Percentiles rank a stretch among this genome's conserved stretches.
Conservation (phyloP, 2,888 invertebrate genomes). For the Scaptomyza caliginosa region DNA sequence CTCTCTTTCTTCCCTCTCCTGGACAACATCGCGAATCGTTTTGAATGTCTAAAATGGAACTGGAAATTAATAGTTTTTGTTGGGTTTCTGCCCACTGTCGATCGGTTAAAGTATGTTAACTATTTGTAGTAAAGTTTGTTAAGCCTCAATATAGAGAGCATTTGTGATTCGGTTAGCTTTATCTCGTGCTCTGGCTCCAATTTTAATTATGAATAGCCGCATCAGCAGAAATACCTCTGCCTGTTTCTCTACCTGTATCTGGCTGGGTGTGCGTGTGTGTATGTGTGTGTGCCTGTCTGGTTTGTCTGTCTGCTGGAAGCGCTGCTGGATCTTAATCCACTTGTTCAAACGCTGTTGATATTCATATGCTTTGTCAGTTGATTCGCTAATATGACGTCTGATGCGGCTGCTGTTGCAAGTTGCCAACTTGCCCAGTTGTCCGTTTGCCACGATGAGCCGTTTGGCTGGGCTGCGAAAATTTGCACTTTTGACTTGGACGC, state of each 20-base stretch:
- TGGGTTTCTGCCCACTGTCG: slow-evolving; percentile 13
- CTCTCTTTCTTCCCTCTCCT: neutral
- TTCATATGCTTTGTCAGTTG: slow-evolving; percentile 80
- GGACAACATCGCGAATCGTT: slow-evolving; percentile 16
- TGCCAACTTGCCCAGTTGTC: slow-evolving; percentile 11
- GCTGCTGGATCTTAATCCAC: slow-evolving; percentile 65
- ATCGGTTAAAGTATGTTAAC: slow-evolving; percentile 6
- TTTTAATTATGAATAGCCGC: slow-evolving; percentile 68
- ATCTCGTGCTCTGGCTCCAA: slow-evolving; percentile 25
- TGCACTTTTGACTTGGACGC: slow-evolving; percentile 70
- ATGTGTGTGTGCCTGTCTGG: slow-evolving; percentile 10
- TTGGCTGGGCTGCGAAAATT: slow-evolving; percentile 71
- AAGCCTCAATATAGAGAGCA: too few relatives aligned
- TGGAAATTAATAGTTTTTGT: slow-evolving; percentile 59
- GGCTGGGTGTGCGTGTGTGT: neutral
- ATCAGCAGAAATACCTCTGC: slow-evolving; percentile 17
- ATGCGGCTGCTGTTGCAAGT: slow-evolving; percentile 57
- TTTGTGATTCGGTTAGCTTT: neutral
- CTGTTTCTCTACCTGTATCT: neutral
- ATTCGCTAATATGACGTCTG: slow-evolving; percentile 80
- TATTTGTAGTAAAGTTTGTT: neutral
- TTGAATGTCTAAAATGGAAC: slow-evolving; percentile 62
- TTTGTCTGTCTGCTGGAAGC: slow-evolving; percentile 21
- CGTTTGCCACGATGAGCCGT: slow-evolving; percentile 4
- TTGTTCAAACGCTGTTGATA: slow-evolving; percentile 79